Evolutionary conservation across 2,888 invertebrate genomes (phyloP), one percentile per base, ranked within the genome.

Genomic region (Choristoneura rosaceana): DNA sequence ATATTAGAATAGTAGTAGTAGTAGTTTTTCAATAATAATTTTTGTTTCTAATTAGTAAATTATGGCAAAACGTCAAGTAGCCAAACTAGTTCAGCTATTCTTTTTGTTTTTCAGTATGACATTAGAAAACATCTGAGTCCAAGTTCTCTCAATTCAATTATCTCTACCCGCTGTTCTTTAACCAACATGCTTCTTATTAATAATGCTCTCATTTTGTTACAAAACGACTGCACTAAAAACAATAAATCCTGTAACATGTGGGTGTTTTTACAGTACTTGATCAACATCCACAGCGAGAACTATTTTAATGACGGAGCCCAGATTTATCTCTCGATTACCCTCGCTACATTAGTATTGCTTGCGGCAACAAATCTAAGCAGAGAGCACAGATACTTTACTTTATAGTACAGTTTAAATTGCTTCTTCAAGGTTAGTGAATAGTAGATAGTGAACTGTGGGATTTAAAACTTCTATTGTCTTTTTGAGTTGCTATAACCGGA

Each of bases 211-310:
- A 41, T 68, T 50, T 67, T 43, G 17, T 47, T 55, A 73, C 59
- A 60, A 59, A 69, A 73, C 63, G 50, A 59, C 68, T 34, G 43
- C 70, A 63, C 43, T 59, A 50, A 25, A 41, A 52, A 17, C 45
- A 55, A 71, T 71, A 68, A 71, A 73, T 73, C 63, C 43, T 63
- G 62, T n/a, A 15, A 15, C 67, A 58, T 38, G 38, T 71, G 71
- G 71, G 68, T 73, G 65, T 66, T 66, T 66, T 66, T 63, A 69
- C 63, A 64, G 47, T 69, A 43, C 69, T 52, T 73, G 73, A 73
- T 73, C 69, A 69, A 64, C 43, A 69, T 64, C 59, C 62, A 62
- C 63, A 4, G 50, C 63, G 58, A 59, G 63, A 64, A 67, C 67
- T 67, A 71, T 66, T 71, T 73, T 68, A 73, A 68, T 67, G 67